These are phyloP conservation scores for Crypturellus undulatus DNA, from an alignment of 2,113 vertebrate species.

Conservation along the genomic window DNA sequence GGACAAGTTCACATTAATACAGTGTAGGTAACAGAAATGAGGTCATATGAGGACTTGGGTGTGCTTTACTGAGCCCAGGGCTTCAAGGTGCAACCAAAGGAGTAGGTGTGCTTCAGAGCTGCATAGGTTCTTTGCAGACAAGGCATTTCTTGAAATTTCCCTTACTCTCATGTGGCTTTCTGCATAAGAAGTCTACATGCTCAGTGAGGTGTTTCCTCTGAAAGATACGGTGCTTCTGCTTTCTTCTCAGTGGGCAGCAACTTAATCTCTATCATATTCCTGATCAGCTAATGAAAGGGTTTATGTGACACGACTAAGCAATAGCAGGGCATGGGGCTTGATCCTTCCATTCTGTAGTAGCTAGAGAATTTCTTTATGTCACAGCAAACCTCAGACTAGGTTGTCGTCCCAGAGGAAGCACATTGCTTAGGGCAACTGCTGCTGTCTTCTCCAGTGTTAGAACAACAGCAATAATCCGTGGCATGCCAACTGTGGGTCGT, in stretches of 20 bases:
- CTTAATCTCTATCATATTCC: background rate
- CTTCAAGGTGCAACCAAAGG: background rate
- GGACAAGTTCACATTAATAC: background rate
- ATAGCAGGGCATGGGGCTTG: rapidly evolving
- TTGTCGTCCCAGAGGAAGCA: background rate
- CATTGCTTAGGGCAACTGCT: rapidly evolving
- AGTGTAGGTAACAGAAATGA: background rate
- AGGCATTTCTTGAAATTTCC: background rate
- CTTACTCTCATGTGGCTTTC: background rate
- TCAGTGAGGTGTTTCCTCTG: background rate
- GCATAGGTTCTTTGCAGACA: background rate
- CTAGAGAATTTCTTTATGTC: background rate
- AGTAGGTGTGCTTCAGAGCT: background rate
- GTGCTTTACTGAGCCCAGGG: rapidly evolving
- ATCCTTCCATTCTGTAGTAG: background rate
- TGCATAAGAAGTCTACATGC: background rate
- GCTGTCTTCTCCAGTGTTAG: background rate
- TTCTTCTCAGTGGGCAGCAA: background rate
- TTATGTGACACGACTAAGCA: background rate
- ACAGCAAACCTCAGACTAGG: background rate
- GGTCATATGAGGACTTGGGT: background rate
- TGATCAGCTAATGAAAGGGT: background rate
- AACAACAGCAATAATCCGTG: background rate
- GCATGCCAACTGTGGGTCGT: background rate
- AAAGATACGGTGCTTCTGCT: background rate